Percentiles rank a stretch among this genome's conserved stretches.
Conservation (phyloP, 2,113 vertebrate species). For the Rhipidura dahli region DNA sequence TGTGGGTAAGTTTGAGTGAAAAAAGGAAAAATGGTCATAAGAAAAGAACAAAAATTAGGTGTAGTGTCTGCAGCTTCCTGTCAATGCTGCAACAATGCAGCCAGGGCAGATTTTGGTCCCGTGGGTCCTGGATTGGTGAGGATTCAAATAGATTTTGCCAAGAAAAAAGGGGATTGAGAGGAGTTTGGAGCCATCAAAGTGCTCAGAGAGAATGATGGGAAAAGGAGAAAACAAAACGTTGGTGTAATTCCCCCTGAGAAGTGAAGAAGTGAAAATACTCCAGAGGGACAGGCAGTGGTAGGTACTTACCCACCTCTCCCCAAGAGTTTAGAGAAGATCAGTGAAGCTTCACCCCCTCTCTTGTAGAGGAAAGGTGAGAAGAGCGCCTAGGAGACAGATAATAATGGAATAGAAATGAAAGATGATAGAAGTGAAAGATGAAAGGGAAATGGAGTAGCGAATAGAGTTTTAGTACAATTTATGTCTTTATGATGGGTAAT, state of each 20-base stretch:
- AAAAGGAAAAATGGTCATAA: neutral
- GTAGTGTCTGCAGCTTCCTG: neutral
- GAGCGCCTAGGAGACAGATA: neutral
- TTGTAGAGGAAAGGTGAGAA: neutral
- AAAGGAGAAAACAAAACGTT: neutral
- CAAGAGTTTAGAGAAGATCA: neutral
- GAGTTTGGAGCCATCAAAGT: neutral
- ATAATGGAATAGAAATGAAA: neutral
- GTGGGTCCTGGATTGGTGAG: neutral
- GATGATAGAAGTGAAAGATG: neutral
- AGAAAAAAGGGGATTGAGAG: neutral
- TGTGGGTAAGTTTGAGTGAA: neutral
- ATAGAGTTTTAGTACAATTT: neutral
- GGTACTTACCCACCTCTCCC: neutral
- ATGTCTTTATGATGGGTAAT: neutral
- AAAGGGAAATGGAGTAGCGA: neutral
- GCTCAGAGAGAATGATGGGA: neutral
- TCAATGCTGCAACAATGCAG: neutral
- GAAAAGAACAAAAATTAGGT: neutral
- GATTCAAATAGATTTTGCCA: neutral
- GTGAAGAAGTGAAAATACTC: neutral
- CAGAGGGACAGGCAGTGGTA: neutral
- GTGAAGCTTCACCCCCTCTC: neutral
- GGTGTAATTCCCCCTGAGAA: neutral
- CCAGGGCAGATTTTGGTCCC: neutral